phyloP scores from a whole-genome alignment of 2,888 invertebrate species.

The Margaritifera margaritifera region DNA sequence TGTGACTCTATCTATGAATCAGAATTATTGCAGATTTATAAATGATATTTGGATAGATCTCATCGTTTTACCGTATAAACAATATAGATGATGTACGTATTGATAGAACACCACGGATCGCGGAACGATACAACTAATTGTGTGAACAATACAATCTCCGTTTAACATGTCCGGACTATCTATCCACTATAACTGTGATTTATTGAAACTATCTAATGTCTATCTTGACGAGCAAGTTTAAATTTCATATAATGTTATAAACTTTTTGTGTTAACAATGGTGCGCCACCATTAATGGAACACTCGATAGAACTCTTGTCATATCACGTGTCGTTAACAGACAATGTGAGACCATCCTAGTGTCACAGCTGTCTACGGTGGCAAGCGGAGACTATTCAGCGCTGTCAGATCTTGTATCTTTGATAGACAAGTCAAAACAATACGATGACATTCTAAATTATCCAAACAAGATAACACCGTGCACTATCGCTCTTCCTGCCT shows the following conservation, averaged over 20 bases:
- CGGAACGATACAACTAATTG: too few species aligned
- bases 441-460: constrained; percentile 43
- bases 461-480: constrained; percentile 34
- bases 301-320: constrained; percentile 21
- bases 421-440: constrained; percentile 37
- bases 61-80: too few species aligned
- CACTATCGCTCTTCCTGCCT: constrained; percentile 15
- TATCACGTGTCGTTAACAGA: constrained; percentile 27
- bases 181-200: constrained; percentile 18
- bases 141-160: too few species aligned
- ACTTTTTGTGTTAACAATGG: too few species aligned
- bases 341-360: constrained; percentile 34
- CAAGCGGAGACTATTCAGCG: constrained; percentile 24
- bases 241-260: constrained; percentile 24
- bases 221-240: constrained; percentile 29
- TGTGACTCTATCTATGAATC: too few species aligned
- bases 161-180: too few species aligned
- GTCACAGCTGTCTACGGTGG: constrained; percentile 32
- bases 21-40: too few species aligned
- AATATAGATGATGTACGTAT: too few species aligned
- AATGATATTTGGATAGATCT: too few species aligned
- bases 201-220: constrained; percentile 32
- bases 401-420: constrained; percentile 29
- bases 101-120: too few species aligned
- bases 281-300: neutral